Evolutionary conservation across 1,140 invertebrate genomes (phyloP), one percentile per base, ranked within the genome.

Genomic region (Drosophila bocqueti): DNA sequence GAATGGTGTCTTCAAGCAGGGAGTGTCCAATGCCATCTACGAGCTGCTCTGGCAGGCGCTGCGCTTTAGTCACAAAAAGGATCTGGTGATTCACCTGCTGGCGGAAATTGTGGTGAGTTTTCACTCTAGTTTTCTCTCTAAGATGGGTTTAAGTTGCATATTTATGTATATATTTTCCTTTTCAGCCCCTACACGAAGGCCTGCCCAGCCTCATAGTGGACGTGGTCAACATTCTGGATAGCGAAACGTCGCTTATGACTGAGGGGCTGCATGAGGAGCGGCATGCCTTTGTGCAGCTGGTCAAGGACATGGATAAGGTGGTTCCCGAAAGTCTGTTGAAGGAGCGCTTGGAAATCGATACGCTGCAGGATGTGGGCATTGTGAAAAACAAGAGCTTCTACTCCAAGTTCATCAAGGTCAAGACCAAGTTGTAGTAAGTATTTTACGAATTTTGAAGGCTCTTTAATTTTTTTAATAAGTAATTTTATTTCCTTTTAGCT

Each of bases 401-500:
- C 92, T 98, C 97, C 60, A 99, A 98, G 94, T 99, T 99, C 93
- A 99, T 99, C 81, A 99, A 99, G 95, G 96, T 98, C 18, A 99
- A 99, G 94, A 99, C 99, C 52, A 98, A 98, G 94, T 93, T 99
- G 81, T 99, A 99, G 98, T 99, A 96, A 96, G 98, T 97, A 46
- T 29, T 2, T 86, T 79, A 69, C 21, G n/a, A 0, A 4, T 38
- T 50, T 59, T 5, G 10, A 6, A 26, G 42, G 6, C 11, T 21
- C 1, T 21, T 8, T 16, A 7, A 21, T 45, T 46, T 13, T 15
- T 29, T 10, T 34, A 34, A n/a, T n/a, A n/a, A n/a, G n/a, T 18
- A 42, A 45, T 46, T 9, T 18, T 11, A 3, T 52, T 9, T 10
- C 2, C 6, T 43, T 7, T 55, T 29, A 99, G 98, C 93, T 99